Conservation (phyloP, 23 tunicate genomes). For the Ciona savignyi region DNA sequence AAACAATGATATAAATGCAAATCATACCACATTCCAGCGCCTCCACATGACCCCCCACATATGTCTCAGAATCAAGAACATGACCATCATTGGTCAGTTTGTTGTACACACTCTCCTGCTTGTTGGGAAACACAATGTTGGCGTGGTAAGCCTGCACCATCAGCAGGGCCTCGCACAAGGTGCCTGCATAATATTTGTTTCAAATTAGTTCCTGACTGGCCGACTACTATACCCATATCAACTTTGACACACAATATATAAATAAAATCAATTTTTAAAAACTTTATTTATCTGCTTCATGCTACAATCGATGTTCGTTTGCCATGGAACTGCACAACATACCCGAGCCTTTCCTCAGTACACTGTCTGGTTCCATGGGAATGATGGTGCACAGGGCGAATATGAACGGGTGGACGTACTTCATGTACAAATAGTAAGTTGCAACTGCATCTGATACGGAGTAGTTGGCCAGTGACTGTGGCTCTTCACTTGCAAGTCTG, state of each 20-base stretch:
- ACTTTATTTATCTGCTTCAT: too few species aligned
- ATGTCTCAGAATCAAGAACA: conserved; percentile 90
- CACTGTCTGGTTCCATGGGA: conserved; percentile 98
- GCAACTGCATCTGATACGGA: conserved; percentile 99
- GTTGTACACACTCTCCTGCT: conserved; percentile 71
- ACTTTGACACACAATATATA: too few species aligned
- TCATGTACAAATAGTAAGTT: conserved; percentile 96
- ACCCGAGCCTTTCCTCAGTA: conserved; percentile 96
- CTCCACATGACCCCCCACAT: conserved; percentile 98
- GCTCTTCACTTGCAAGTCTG: conserved; percentile 89
- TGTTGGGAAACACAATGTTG: conserved; percentile 89
- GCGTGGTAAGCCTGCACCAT: conserved; percentile 98
- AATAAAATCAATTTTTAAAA: too few species aligned
- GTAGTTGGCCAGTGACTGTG: conserved; percentile 88
- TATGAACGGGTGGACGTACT: conserved; percentile 97
- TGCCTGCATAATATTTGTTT: conserved; percentile 25
- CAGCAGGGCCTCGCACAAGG: conserved; percentile 92
- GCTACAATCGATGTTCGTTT: too few species aligned
- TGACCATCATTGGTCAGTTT: conserved; percentile 93
- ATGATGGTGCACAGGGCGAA: conserved; percentile 97
- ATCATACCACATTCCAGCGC: conserved; percentile 91
- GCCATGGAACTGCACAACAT: not conserved
- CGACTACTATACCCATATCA: not conserved
- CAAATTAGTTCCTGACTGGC: not conserved
- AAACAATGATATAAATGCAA: too few species aligned